These are phyloP conservation scores for Gymnocheta viridis DNA, from an alignment of 2,888 invertebrate species.

Conservation along the genomic window DNA sequence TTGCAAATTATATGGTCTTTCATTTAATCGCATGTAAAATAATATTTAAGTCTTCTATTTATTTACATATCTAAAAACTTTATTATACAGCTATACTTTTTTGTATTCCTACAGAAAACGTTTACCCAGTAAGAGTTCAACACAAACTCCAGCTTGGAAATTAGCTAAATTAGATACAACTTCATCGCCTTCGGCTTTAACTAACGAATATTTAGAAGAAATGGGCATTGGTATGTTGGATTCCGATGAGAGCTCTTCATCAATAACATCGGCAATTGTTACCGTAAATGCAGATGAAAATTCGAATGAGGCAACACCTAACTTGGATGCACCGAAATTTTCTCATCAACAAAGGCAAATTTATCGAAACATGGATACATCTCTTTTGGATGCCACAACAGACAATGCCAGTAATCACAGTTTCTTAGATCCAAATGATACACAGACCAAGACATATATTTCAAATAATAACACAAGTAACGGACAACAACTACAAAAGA, in stretches of 20 bases:
- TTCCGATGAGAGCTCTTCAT: constrained; percentile 82
- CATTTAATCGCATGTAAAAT: no score
- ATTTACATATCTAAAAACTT: no score
- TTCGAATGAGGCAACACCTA: constrained; percentile 79
- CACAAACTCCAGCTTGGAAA: constrained; percentile 73
- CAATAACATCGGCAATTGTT: constrained; percentile 76
- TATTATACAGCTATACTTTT: no score
- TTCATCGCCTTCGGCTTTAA: constrained; percentile 64
- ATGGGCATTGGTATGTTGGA: constrained; percentile 85
- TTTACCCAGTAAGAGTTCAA: constrained; percentile 68
- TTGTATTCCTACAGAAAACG: constrained; percentile 76
- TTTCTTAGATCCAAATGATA: constrained; percentile 73
- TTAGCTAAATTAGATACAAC: constrained; percentile 70
- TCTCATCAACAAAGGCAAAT: constrained; percentile 73
- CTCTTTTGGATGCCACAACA: constrained; percentile 73
- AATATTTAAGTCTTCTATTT: no score
- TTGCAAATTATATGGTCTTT: no score
- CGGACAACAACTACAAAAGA: constrained; percentile 49
- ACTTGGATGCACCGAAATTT: constrained; percentile 76
- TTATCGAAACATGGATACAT: constrained; percentile 72
- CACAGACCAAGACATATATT: constrained; percentile 41
- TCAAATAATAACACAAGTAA: constrained; percentile 28
- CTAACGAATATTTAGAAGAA: constrained; percentile 80
- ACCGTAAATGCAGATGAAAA: constrained; percentile 78
- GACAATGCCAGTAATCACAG: constrained; percentile 72